Percentiles rank a stretch among this genome's conserved stretches.
Conservation (phyloP, 2,888 invertebrate species). For the Drosophila limbata region DNA sequence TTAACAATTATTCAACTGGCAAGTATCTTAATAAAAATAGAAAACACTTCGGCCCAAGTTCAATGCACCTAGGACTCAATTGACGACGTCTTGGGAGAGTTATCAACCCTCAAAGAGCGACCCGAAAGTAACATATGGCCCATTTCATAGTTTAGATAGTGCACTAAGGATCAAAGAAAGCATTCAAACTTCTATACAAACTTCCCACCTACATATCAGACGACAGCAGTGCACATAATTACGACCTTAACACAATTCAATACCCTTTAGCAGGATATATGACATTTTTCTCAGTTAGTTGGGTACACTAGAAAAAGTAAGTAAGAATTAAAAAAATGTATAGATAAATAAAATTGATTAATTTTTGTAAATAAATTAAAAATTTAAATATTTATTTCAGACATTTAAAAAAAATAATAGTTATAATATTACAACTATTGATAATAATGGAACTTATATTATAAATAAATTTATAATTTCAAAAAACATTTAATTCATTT, state of each 20-base stretch:
- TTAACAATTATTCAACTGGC: constrained; percentile 15
- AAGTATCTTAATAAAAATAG: constrained; percentile 14
- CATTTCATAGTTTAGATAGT: constrained; percentile 37
- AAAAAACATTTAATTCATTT: not conserved
- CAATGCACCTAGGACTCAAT: constrained; percentile 64
- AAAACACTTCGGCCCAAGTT: constrained; percentile 49
- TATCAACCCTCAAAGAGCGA: constrained; percentile 50
- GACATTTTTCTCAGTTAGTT: not conserved
- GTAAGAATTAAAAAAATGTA: not conserved
- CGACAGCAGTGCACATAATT: constrained; percentile 66
- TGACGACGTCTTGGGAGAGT: constrained; percentile 28
- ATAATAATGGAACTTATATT: too few relatives aligned
- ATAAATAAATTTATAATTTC: not conserved
- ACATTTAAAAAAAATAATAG: too few relatives aligned
- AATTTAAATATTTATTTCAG: too few relatives aligned
- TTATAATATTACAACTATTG: too few relatives aligned
- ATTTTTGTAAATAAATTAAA: not conserved
- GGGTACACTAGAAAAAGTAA: not conserved
- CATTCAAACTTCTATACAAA: constrained; percentile 29
- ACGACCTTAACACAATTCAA: constrained; percentile 61
- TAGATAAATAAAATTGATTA: too few relatives aligned
- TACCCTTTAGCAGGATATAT: constrained; percentile 10
- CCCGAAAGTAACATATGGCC: constrained; percentile 61
- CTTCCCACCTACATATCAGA: constrained; percentile 60
- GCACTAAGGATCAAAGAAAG: constrained; percentile 54